Base-by-base conservation (phyloP, 1,140 invertebrate species). In the Caenorhabditis briggsae region DNA sequence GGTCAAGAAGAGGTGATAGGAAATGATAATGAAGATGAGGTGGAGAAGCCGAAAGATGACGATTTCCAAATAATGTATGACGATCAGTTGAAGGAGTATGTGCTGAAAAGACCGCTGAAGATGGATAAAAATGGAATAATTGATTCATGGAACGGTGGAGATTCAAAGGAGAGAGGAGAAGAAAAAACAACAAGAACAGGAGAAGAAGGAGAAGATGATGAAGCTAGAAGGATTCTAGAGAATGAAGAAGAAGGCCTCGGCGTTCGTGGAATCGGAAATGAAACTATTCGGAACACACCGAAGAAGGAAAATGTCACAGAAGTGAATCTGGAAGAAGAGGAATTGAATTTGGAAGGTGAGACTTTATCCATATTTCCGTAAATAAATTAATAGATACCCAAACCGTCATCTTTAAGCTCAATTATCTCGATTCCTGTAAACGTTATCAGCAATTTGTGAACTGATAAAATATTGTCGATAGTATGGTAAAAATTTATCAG, bases 61-160 rank as follows among this genome's bases (percentile, higher is more conserved):
- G 82, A 83, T 83, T 56, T 58, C n/a, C 53, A 83, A 43, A 43
- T 58, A 41, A 59, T 58, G 82, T 83, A 83, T 58, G 82, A 83
- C 18, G 53, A 83, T 58, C 58, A 84, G 59, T 48, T 64, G 43
- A 48, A 65, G 48, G 56, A 84, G 5, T 59, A 84, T 46, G 83
- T 50, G n/a, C 18, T 84, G 59, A 83, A 56, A 59, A 83, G 41
- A 48, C 55, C 20, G 2, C 1, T 46, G 25, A 64, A 84, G 23
- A 84, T 61, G 41, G 59, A 64, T 84, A 65, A 48, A 64, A 84
- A 84, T 64, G 59, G 46, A 64, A 23, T 64, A 11, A 84, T 84
- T 16, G 59, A 59, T 18, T 61, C 59, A 33, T 61, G 59, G 56
- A 83, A 61, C 33, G 83, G 46, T 33, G 56, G 59, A 64, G 46